Base-by-base conservation (phyloP, 2,888 invertebrate species). In the Parasteatoda lunata region DNA sequence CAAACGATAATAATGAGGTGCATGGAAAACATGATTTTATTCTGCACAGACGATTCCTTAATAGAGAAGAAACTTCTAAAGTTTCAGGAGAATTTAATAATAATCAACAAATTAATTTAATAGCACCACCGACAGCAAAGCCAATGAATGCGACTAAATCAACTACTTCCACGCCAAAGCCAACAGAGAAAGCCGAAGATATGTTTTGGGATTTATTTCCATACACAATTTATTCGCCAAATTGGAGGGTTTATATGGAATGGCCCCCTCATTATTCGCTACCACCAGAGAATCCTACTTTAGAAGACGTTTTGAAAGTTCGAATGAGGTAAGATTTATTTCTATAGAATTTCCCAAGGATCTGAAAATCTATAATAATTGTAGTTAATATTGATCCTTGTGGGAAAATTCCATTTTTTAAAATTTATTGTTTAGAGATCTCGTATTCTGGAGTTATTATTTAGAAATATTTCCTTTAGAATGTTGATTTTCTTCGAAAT, bases 31-130 rank as follows among this genome's bases (percentile, higher is more conserved):
- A 76, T 11, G 64, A 76, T 47, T 77, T 66, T 6, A 69, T 83
- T 6, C 79, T 88, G 11, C 88, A 88, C 15, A 88, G 88, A 71
- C 73, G 79, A 54, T 88, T 88, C 51, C 47, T 88, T 6, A 88
- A 88, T 45, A 30, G 88, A 0, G 88, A 88, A 15, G 88, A 83
- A 47, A 86, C 45, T 45, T 86, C 86, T 0, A 86, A 77, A 81
- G 77, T 86, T 5, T 88, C 88, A 4, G 79, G 75, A 3, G 88
- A 88, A 30, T 73, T 72, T 15, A 64, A 71, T 69, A 66, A 72
- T 7, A 77, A 77, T 15, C 64, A 76, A 7, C 65, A 70, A 4
- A n/a, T 72, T 45, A 82, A 82, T 73, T 66, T 80, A 47, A 72
- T 80, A 5, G 72, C 80, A 30, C 47, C 72, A 4, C 80, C 80